These are phyloP conservation scores for Apistogramma diplotaenia DNA, from an alignment of 2,113 vertebrate species.

Conservation along the genomic window DNA sequence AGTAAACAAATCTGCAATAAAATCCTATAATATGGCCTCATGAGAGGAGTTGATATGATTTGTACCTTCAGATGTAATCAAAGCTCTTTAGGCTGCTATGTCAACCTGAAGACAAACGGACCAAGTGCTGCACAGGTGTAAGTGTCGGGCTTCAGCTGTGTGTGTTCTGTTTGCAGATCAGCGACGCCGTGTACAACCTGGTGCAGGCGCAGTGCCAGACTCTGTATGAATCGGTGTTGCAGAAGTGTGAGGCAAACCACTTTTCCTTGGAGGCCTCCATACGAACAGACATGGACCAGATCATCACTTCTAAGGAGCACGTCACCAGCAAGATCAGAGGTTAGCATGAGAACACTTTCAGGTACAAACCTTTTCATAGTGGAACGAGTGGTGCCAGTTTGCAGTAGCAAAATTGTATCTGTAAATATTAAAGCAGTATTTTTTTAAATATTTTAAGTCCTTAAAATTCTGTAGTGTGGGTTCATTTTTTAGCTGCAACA, in stretches of 20 bases:
- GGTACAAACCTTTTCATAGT: too few relatives aligned
- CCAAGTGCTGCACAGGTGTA: background rate
- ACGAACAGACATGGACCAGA: conserved; percentile 95
- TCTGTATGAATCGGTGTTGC: conserved; percentile 70
- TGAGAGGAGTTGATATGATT: too few relatives aligned
- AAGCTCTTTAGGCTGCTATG: accelerated
- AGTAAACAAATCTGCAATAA: too few relatives aligned
- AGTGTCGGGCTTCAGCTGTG: background rate
- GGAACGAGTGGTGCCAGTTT: too few relatives aligned
- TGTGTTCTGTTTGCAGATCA: conserved; percentile 77
- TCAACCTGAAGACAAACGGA: accelerated
- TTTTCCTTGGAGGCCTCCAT: conserved; percentile 84
- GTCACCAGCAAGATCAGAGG: conserved; percentile 92
- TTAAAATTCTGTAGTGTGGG: background rate
- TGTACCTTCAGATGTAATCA: background rate
- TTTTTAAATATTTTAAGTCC: background rate
- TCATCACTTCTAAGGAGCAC: conserved; percentile 95
- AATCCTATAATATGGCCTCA: too few relatives aligned
- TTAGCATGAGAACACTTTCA: conserved; percentile 40
- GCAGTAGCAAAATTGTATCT: background rate
- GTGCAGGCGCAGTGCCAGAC: conserved; percentile 83
- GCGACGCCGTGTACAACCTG: conserved; percentile 85
- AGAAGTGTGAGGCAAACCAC: conserved; percentile 77
- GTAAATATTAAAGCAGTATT: background rate
- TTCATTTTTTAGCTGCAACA: background rate